phyloP scores from a whole-genome alignment of 2,888 invertebrate species.

The Oxystoma pomonae region DNA sequence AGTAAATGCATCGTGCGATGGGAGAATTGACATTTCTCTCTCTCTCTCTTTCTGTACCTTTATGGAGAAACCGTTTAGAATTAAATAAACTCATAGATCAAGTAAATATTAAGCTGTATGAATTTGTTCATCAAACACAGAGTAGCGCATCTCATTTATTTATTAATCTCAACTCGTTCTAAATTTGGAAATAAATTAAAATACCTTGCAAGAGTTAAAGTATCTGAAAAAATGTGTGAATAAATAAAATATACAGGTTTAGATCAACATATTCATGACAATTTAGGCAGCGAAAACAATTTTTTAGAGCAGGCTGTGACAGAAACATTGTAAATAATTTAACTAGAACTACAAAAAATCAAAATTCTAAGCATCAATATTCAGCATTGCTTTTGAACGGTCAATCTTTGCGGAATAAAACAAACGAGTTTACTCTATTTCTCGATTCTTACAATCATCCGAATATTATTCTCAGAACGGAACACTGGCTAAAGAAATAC shows the following conservation, averaged over 20 bases:
- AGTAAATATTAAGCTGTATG: neutral
- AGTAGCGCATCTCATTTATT: no score
- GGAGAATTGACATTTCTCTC: neutral
- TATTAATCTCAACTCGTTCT: neutral
- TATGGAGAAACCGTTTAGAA: neutral
- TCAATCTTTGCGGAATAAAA: neutral
- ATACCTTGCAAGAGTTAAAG: neutral
- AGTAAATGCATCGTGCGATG: neutral
- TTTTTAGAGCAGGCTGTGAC: neutral
- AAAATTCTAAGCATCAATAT: neutral
- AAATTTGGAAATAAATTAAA: neutral
- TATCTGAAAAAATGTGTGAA: neutral
- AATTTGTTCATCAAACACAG: no score
- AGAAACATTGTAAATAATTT: no score
- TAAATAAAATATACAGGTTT: no score
- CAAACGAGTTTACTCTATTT: neutral
- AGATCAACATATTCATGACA: no score
- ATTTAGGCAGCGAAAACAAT: neutral
- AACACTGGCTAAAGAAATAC: neutral
- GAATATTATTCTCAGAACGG: neutral
- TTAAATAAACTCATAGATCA: slow-evolving; percentile 1
- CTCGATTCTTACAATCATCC: neutral
- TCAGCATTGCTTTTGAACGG: neutral
- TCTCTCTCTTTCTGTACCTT: slow-evolving; percentile 1
- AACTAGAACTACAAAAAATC: neutral